Evolutionary conservation across 64 coral and sea anemone genomes (phyloP), one percentile per base, ranked within the genome.

Genomic region (Catalaphyllia jardinei): DNA sequence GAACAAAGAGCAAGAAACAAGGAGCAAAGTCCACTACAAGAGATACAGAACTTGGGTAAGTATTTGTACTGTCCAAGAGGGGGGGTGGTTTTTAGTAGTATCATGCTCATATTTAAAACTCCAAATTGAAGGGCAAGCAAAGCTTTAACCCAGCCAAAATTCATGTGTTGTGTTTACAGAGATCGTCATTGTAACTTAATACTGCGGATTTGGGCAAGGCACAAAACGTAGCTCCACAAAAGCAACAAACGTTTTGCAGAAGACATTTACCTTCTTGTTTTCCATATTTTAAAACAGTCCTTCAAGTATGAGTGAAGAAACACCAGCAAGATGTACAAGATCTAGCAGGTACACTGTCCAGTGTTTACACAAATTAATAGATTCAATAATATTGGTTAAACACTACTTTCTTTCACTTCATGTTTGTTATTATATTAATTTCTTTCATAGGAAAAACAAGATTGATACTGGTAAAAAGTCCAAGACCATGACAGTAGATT

Each of bases 391-490:
- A n/a, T 8, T 46, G 39, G 39, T 5, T 38, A 19, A 62, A 62
- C 60, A 62, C 10, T 62, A 3, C 6, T 22, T 62, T 62, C 20
- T 2, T 62, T 18, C 14, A 18, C 19, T 62, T 3, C 15, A 62
- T 10, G 0, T 13, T 62, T 19, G 16, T 16, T 18, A 16, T 3
- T 80, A 25, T 31, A 7, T 61, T 31, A 12, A 15, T 61, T 80
- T 28, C 16, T 80, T 80, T 29, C 4, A 69, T 64, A 85, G 81
- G 63, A 85, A 71, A 85, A 72, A 39, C 38, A 85, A 85, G 81
- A 51, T 22, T 27, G 38, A 85, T 85, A 38, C 38, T 46, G 22
- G 31, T 9, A 85, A 85, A 85, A 85, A 51, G 35, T 67, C 39
- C 65, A 15, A 63, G 33, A 20, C 81, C 35, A 27, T 29, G 31